These are phyloP conservation scores for Hepsetus odoe DNA, from an alignment of 2,113 vertebrate genomes.

Conservation along the genomic window DNA sequence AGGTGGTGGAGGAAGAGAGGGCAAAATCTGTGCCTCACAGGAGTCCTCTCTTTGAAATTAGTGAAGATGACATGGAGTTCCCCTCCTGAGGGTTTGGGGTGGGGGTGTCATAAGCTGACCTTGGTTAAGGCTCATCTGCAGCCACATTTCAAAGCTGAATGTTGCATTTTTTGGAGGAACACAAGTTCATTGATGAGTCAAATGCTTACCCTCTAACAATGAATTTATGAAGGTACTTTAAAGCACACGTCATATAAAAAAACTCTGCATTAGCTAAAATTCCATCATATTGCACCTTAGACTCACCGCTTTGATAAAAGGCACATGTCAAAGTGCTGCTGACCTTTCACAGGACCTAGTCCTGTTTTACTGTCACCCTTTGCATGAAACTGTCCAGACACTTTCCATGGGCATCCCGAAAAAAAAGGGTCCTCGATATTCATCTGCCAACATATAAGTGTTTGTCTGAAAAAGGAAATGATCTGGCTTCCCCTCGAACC, in stretches of 20 bases:
- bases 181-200: background rate
- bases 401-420: constrained; percentile 49
- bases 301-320: background rate
- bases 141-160: constrained; percentile 7
- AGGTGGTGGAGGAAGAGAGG: constrained; percentile 12
- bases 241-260: background rate
- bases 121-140: constrained; percentile 8
- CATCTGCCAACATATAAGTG: constrained; percentile 21
- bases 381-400: constrained; percentile 47
- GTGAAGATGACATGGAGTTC: constrained; percentile 22
- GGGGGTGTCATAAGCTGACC: constrained; percentile 22
- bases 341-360: constrained; percentile 23
- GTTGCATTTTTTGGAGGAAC: constrained; percentile 12
- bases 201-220: constrained; percentile 38
- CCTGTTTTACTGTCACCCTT: constrained; percentile 36
- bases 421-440: constrained; percentile 34
- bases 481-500: constrained; percentile 3
- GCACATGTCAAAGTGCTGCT: constrained; percentile 20
- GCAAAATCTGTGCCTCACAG: constrained; percentile 17
- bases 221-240: constrained; percentile 1
- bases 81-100: constrained; percentile 30
- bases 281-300: too few relatives aligned
- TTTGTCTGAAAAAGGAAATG: constrained; percentile 47
- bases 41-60: constrained; percentile 34
- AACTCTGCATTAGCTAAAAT: background rate